Base-by-base conservation (phyloP, 2,888 invertebrate species). In the Xanthia icteritia region DNA sequence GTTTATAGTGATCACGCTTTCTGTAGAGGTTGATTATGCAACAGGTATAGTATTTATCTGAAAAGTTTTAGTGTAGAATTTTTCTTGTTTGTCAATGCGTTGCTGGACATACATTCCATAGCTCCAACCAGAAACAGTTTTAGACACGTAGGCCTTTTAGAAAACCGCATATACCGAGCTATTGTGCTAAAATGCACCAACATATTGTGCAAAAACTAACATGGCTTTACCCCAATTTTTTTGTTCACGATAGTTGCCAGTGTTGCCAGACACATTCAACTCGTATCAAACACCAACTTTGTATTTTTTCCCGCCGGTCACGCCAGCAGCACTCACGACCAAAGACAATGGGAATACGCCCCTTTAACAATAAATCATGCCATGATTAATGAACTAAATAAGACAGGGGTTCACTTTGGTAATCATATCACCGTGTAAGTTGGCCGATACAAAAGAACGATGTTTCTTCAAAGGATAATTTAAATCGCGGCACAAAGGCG, bases 311-410 rank as follows among this genome's bases (percentile, higher is more conserved):
- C 69, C 74, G 71, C 64, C 79, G 84, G 77, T 78, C 85, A 86
- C 82, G 75, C 81, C 83, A 86, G 66, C 45, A 76, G 64, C 87
- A 87, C 79, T 71, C 79, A 64, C 72, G 75, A 56, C 60, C 63
- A 77, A 79, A 89, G 88, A 91, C 91, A 90, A 91, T 89, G 82
- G 85, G 86, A 87, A 88, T 90, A 92, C 92, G 90, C 92, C 92
- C 91, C 86, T 88, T 91, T 89, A 86, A 91, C 91, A 92, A 95
- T 95, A 94, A 95, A 95, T 96, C 95, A 95, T 91, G 56, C 63
- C 63, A 91, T 95, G 96, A 96, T 96, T 95, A 95, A 96, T 96
- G 95, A 93, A 94, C 89, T 89, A 85, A 87, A 84, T 88, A 89
- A 90, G 92, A 89, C 91, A 90, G 86, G 87, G 90, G 89, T 85